Evolutionary conservation across 2,797 vertebrate genomes (phyloP), one percentile per base, ranked within the genome.

Genomic region (Oreortyx pictus): DNA sequence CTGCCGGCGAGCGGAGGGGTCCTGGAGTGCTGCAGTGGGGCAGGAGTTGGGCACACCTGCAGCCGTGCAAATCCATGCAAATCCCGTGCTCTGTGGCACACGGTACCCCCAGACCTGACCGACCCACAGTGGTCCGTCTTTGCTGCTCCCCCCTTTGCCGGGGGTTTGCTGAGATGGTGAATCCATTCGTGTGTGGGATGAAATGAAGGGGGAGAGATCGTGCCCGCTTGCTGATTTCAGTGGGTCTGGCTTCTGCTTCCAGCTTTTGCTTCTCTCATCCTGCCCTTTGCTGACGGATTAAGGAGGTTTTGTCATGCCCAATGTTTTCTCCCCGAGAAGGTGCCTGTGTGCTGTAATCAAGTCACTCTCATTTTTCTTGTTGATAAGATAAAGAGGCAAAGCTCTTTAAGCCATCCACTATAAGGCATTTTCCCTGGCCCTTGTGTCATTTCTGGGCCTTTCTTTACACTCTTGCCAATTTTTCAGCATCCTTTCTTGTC

Each of bases 331-430:
- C 77, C 75, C 0, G 5, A 31, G 86, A 88, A 91, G 71, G 71
- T 82, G 52, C 92, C 89, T 9, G 4, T 62, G 74, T 64, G 77
- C 71, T 72, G 41, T 82, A 85, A 93, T 90, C 94, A 90, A 91
- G 87, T 91, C 86, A 37, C 86, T 86, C 91, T 76, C 95, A 90
- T 93, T 90, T 91, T 84, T 94, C 94, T 96, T 94, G 78, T 54
- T 88, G 81, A 80, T 91, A 92, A 96, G 77, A 92, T 86, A 92
- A 91, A 93, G 92, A 93, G 74, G 77, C 1, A 25, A 88, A 93
- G 74, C 80, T 91, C 74, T 88, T 62, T 39, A 82, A 84, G 62
- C 25, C 39, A 88, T 81, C 86, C 80, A 47, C 52, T 73, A 39
- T 31, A 90, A 79, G 64, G 74, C 71, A 33, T 92, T 94, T 91